These are phyloP conservation scores for Drepana arcuata DNA, from an alignment of 1,140 invertebrate species.

Conservation along the genomic window DNA sequence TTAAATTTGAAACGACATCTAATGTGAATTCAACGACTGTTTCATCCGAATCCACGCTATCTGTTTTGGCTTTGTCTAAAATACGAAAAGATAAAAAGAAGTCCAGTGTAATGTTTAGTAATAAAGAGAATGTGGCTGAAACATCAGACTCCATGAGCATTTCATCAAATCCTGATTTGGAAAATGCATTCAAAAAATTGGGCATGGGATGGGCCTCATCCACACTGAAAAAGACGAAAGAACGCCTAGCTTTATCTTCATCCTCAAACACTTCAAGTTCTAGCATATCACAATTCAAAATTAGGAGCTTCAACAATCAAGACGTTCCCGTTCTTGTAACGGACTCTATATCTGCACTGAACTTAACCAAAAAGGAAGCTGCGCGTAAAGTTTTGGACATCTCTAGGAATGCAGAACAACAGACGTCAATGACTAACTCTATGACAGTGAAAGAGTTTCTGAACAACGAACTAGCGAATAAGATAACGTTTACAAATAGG, in stretches of 20 bases:
- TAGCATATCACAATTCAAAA: conserved; percentile 45
- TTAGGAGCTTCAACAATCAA: conserved; percentile 36
- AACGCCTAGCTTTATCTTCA: conserved; percentile 75
- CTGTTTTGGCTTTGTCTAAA: conserved; percentile 47
- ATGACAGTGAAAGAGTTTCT: conserved; percentile 63
- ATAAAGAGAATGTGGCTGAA: conserved; percentile 48
- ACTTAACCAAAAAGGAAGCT: too few relatives aligned
- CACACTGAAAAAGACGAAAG: conserved; percentile 77
- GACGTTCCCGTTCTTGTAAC: conserved; percentile 32
- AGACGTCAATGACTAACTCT: conserved; percentile 45
- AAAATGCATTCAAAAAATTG: conserved; percentile 74
- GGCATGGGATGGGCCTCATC: conserved; percentile 78
- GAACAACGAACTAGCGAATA: conserved; percentile 50
- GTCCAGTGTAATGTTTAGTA: conserved; percentile 19
- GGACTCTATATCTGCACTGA: conserved; percentile 30
- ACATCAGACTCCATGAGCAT: conserved; percentile 60
- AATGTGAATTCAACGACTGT: conserved; percentile 49
- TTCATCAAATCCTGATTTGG: conserved; percentile 68
- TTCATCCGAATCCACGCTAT: conserved; percentile 53
- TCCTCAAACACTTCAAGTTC: conserved; percentile 74
- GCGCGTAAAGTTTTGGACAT: too few relatives aligned
- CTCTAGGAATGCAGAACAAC: conserved; percentile 42
- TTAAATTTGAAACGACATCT: conserved; percentile 49
- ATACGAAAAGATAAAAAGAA: conserved; percentile 32
- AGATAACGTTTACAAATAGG: conserved; percentile 57